A percentile compares a stretch with the other conserved stretches of the same genome.
Conservation (phyloP, 2,113 vertebrate species). For the Syrrhaptes paradoxus region DNA sequence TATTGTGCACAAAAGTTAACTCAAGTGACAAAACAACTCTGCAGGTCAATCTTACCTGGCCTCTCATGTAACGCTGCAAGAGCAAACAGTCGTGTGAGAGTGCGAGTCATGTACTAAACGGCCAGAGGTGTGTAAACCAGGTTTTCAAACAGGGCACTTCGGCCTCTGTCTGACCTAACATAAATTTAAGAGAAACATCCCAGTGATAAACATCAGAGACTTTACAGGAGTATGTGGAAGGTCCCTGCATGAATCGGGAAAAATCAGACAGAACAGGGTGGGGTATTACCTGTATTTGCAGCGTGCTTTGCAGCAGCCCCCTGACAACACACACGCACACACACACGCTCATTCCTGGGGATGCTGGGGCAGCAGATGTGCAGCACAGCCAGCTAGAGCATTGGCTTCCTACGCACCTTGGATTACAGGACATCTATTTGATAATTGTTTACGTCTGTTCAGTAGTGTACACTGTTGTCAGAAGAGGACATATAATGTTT, state of each 20-base stretch:
- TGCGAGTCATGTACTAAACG: background rate
- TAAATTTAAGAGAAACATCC: constrained; percentile 10
- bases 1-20: background rate
- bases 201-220: constrained; percentile 30
- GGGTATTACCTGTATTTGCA: background rate
- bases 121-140: background rate
- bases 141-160: background rate
- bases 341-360: rapidly evolving
- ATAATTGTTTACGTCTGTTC: background rate
- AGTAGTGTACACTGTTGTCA: background rate
- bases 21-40: background rate
- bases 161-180: constrained; percentile 7
- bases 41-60: background rate
- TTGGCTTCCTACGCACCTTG: background rate
- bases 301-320: background rate
- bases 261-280: background rate
- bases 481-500: background rate
- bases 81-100: background rate
- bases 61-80: background rate
- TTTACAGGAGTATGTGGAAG: background rate
- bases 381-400: background rate
- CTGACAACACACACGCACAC: background rate
- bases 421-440: background rate
- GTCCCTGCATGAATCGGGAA: background rate
- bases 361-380: background rate